phyloP scores from a whole-genome alignment of 2,797 vertebrate genomes.

The Falco biarmicus region DNA sequence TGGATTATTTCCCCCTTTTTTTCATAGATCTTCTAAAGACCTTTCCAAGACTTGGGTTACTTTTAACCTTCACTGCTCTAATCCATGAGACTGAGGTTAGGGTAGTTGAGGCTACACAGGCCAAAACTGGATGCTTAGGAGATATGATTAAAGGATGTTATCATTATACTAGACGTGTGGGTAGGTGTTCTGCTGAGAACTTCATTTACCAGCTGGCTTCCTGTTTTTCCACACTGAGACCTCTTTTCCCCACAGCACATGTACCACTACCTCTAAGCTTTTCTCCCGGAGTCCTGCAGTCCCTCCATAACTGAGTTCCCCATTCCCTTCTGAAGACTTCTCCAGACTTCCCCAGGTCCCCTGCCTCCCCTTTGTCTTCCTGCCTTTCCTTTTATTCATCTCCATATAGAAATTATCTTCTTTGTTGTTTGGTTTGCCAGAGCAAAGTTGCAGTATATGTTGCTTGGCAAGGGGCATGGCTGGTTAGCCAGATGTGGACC shows the following conservation, averaged over 20 bases:
- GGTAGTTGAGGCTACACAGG: not conserved
- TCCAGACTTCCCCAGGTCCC: not conserved
- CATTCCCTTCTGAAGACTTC: not conserved
- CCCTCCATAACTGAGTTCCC: not conserved
- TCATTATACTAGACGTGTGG: not conserved
- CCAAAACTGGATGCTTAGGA: not conserved
- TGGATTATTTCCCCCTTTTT: not conserved
- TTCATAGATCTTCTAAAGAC: not conserved
- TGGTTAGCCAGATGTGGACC: not conserved
- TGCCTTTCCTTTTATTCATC: not conserved
- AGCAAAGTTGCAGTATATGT: not conserved
- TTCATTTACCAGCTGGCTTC: not conserved
- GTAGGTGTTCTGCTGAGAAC: not conserved
- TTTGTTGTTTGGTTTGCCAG: not conserved
- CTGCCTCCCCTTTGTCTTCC: not conserved
- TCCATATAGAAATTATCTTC: not conserved
- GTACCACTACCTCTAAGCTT: not conserved
- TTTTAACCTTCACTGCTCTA: not conserved
- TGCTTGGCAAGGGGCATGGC: not conserved
- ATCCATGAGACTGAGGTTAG: not conserved
- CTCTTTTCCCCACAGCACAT: not conserved
- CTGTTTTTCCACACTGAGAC: not conserved
- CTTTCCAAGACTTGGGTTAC: not conserved
- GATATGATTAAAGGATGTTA: not conserved
- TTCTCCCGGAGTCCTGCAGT: not conserved